These are phyloP conservation scores for Noturus placidus DNA, from an alignment of 2,113 vertebrate genomes.

Conservation along the genomic window DNA sequence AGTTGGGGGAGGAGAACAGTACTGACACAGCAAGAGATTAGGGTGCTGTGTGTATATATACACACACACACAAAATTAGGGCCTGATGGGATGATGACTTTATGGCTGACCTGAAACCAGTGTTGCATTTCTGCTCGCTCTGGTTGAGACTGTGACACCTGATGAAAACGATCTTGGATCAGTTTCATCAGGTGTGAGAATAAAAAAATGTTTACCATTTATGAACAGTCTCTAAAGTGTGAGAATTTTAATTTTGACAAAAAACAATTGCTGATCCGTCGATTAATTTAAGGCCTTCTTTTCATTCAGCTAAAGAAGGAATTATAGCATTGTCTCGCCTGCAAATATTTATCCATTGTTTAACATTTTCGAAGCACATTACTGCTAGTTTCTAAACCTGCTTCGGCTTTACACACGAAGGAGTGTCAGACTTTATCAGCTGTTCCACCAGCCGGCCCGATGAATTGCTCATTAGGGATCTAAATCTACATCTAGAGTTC, in stretches of 20 bases:
- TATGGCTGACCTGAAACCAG: constrained; percentile 1
- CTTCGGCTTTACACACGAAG: background rate
- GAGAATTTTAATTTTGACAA: background rate
- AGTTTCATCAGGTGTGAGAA: background rate
- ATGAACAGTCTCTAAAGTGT: background rate
- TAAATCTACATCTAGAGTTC: background rate
- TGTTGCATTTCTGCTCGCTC: background rate
- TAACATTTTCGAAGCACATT: background rate
- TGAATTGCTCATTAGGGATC: background rate
- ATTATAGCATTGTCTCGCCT: background rate
- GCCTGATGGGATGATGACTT: constrained; percentile 25
- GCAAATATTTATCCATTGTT: background rate
- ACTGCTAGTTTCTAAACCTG: background rate
- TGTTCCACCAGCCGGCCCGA: background rate
- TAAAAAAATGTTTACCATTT: background rate
- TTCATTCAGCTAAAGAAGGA: background rate
- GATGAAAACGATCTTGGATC: background rate
- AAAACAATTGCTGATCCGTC: too few relatives aligned
- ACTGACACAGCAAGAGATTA: background rate
- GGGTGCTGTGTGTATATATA: too few relatives aligned
- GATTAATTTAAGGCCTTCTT: background rate
- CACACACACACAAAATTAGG: background rate
- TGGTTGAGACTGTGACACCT: background rate
- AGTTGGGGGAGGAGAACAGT: constrained; percentile 64
- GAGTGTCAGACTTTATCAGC: background rate